A percentile compares a stretch with the other conserved stretches of the same genome.
These are phyloP conservation scores for Anguilla marmorata DNA, from an alignment of 2,797 vertebrate species.

Conservation along the genomic window DNA sequence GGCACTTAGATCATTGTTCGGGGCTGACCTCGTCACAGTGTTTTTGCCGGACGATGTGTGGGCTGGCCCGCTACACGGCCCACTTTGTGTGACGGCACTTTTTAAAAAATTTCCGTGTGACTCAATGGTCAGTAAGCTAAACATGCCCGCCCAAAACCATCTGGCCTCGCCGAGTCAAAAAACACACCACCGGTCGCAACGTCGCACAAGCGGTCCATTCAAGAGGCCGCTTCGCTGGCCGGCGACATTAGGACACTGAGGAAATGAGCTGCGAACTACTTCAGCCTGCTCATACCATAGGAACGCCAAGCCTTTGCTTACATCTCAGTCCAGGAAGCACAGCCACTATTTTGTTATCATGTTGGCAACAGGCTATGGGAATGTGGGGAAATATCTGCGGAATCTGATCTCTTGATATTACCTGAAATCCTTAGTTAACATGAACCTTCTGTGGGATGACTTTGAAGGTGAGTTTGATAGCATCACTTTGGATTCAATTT, in stretches of 20 bases:
- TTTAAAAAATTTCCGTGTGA: neutral
- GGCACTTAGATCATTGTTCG: neutral
- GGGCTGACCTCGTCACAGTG: neutral
- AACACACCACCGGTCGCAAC: neutral
- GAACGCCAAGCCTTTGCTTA: neutral
- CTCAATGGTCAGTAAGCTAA: neutral
- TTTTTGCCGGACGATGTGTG: neutral
- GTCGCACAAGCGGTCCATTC: neutral
- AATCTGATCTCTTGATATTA: neutral
- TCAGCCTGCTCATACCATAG: neutral
- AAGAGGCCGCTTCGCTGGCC: neutral
- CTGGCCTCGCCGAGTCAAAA: neutral
- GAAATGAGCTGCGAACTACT: neutral
- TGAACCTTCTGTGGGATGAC: neutral
- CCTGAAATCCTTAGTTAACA: neutral
- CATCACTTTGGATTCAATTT: neutral
- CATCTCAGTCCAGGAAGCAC: neutral
- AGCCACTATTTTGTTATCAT: neutral
- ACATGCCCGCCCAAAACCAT: constrained; percentile 1
- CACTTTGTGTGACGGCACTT: neutral
- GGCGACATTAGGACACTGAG: neutral
- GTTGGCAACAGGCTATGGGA: neutral
- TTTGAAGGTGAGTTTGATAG: neutral
- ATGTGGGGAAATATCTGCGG: neutral
- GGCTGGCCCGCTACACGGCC: neutral